Base-by-base conservation (phyloP, 2,888 invertebrate species). In the Sinhomidia bicolor region DNA sequence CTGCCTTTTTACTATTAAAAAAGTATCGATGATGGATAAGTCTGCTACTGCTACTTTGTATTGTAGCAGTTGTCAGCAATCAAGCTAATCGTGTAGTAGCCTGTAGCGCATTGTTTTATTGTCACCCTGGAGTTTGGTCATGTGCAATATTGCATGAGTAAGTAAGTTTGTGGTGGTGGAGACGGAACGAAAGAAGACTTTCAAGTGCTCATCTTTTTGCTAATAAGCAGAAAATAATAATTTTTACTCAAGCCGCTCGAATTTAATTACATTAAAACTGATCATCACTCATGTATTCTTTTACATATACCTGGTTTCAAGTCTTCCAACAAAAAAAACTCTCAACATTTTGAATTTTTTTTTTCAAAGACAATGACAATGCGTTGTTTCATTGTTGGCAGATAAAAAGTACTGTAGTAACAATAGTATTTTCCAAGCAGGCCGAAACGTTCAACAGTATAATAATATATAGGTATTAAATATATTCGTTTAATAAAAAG, bases 121-220 rank as follows among this genome's bases (percentile, higher is more conserved):
- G 62, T 65, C 62, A 65, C 62, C 29, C 32, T 60, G 20, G 7
- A 4, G n/a, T 26, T 32, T 65, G 62, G 62, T 65, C 62, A 68
- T 68, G 68, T 68, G 68, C 36, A 68, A 68, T 68, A 32, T 0
- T 65, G 9, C 26, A 60, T 23, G 7, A 14, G 5, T n/a, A 14
- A 51, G 14, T 51, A 14, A 9, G 57, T 57, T 3, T 9, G 62
- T 32, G 62, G 29, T 32, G n/a, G 36, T 36, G 36, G 36, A 36
- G 36, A 36, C 32, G 10, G 71, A 10, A 29, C 7, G 23, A 65
- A 65, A 44, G 44, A 82, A 83, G 82, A 71, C 82, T 71, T 54
- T 62, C 20, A 83, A 83, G 82, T 83, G 82, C 82, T 83, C 82
- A 71, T 29, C 54, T 41, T n/a, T 12, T 51, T 23, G 51, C 9